These are phyloP conservation scores for Oenanthe oenanthe DNA, from an alignment of 2,113 vertebrate species.

Conservation along the genomic window DNA sequence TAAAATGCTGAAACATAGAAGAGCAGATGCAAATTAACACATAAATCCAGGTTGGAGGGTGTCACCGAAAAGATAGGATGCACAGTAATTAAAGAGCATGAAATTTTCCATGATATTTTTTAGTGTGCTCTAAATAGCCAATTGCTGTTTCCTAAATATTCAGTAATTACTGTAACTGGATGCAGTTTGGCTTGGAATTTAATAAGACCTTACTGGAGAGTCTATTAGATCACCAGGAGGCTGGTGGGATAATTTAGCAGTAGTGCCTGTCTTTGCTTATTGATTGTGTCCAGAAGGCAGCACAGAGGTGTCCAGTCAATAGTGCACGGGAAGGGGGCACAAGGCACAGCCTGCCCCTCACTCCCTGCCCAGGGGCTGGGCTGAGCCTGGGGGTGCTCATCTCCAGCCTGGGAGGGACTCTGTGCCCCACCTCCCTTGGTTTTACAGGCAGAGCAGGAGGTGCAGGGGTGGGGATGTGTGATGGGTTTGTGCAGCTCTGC, in stretches of 20 bases:
- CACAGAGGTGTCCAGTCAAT: accelerated
- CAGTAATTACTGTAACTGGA: constrained; percentile 67
- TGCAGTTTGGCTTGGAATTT: constrained; percentile 58
- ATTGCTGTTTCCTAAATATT: constrained; percentile 63
- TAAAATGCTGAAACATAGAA: constrained; percentile 5
- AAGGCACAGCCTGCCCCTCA: accelerated
- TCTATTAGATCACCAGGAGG: constrained; percentile 33
- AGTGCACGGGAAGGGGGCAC: not conserved
- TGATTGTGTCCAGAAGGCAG: not conserved
- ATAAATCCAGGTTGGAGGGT: constrained; percentile 49
- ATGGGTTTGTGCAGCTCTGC: not conserved
- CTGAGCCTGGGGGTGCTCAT: accelerated
- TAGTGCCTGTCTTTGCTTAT: not conserved
- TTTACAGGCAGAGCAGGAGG: not conserved
- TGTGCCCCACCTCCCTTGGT: not conserved
- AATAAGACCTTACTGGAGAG: constrained; percentile 51
- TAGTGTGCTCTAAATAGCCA: constrained; percentile 56
- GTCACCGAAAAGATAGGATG: constrained; percentile 49
- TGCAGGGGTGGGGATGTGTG: not conserved
- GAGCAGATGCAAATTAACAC: constrained; percentile 56
- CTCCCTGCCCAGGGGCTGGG: not conserved
- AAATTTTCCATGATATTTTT: constrained; percentile 54
- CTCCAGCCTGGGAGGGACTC: not conserved
- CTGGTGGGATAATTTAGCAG: not conserved
- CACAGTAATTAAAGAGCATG: constrained; percentile 67